Conservation (phyloP, 2,888 invertebrate species). For the Eurytoma adleriae region DNA sequence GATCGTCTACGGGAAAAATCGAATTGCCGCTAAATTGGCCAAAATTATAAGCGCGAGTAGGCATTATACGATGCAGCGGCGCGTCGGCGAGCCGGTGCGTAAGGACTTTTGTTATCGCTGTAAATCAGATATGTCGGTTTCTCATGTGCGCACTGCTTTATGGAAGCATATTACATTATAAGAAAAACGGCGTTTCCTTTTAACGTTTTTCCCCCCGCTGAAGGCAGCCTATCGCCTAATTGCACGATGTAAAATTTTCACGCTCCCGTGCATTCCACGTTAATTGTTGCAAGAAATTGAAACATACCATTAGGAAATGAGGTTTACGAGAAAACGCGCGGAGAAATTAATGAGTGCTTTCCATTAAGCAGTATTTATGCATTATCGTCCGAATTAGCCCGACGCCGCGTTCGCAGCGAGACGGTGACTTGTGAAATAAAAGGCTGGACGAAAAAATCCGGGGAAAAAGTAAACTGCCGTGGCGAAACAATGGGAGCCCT, state of each 20-base stretch:
- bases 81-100: background rate
- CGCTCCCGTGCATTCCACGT: slow-evolving; percentile 50
- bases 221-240: slow-evolving; percentile 40
- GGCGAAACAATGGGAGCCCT: background rate
- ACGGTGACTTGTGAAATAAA: slow-evolving; percentile 6
- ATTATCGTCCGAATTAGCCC: slow-evolving; percentile 42
- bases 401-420: no score
- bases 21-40: slow-evolving; percentile 23
- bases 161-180: slow-evolving; percentile 44
- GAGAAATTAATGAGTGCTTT: slow-evolving; percentile 51
- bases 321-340: slow-evolving; percentile 50
- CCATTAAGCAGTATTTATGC: slow-evolving; percentile 42
- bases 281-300: slow-evolving; percentile 55
- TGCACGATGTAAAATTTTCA: slow-evolving; percentile 55
- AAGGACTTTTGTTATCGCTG: slow-evolving; percentile 40
- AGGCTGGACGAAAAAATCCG: background rate
- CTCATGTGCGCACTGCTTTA: slow-evolving; percentile 12
- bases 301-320: slow-evolving; percentile 52
- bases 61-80: background rate
- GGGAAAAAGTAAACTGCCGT: background rate
- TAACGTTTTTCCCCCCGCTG: slow-evolving; percentile 35
- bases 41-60: slow-evolving; percentile 13
- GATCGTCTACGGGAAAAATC: background rate
- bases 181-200: slow-evolving; percentile 47
- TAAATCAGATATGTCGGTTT: slow-evolving; percentile 31